Conservation (phyloP, 2,888 invertebrate genomes). For the Rotaria socialis region DNA sequence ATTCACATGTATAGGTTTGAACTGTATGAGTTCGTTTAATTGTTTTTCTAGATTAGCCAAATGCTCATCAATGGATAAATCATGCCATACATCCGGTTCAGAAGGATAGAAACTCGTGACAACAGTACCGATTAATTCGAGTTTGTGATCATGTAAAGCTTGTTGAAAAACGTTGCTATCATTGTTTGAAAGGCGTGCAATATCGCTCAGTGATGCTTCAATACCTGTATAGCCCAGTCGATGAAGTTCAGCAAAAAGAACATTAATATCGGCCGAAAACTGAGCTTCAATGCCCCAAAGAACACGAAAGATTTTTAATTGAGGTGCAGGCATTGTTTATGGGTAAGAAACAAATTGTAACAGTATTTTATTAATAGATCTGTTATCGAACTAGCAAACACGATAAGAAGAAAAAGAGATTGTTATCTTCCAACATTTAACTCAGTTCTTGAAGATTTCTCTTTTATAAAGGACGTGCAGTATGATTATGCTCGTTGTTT, state of each 20-base stretch:
- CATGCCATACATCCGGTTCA: background rate
- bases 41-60: background rate
- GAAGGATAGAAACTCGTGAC: background rate
- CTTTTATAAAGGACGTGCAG: too few relatives aligned
- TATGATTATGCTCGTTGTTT: too few relatives aligned
- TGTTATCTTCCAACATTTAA: too few relatives aligned
- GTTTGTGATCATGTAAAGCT: background rate
- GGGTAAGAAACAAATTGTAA: too few relatives aligned
- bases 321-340: background rate
- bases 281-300: constrained; percentile 20
- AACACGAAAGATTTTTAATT: background rate
- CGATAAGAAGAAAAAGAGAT: too few relatives aligned
- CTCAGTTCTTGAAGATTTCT: too few relatives aligned
- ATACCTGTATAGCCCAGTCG: constrained; percentile 6
- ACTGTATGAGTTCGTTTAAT: background rate
- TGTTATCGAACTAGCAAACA: too few relatives aligned
- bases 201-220: background rate
- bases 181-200: background rate
- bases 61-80: constrained; percentile 3
- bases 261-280: background rate
- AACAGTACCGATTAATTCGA: background rate
- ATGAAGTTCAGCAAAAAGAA: constrained; percentile 24
- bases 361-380: too few relatives aligned
- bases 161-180: background rate
- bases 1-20: background rate